Evolutionary conservation across 2,113 vertebrate species (phyloP).

Genomic region (Dasypus novemcinctus): DNA sequence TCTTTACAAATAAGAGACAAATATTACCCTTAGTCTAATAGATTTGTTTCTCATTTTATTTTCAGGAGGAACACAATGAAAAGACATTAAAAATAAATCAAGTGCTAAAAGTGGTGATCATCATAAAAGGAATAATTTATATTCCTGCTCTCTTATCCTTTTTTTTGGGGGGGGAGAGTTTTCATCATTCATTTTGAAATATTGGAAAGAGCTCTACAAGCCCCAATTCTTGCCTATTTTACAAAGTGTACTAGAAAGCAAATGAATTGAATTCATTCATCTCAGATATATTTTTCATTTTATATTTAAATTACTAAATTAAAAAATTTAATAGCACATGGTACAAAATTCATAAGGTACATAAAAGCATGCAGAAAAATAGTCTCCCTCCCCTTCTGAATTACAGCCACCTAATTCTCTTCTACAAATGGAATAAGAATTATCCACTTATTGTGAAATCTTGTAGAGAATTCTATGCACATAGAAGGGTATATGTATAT

Average conservation of each 20-base stretch:
- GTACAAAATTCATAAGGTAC: background rate
- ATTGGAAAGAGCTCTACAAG: background rate
- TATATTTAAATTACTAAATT: slow-evolving; percentile 3
- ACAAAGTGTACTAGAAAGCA: slow-evolving; percentile 8
- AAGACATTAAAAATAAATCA: slow-evolving; percentile 13
- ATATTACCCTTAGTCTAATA: background rate
- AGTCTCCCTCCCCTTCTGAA: background rate
- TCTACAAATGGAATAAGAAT: slow-evolving; percentile 1
- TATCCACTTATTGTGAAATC: slow-evolving; percentile 10
- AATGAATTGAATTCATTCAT: background rate
- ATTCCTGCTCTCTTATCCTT: background rate
- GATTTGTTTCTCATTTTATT: slow-evolving; percentile 10
- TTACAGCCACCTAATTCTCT: background rate
- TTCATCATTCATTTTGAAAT: background rate
- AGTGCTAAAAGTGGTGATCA: background rate
- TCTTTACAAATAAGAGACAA: no score
- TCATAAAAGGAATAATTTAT: slow-evolving; percentile 3
- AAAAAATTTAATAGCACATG: background rate
- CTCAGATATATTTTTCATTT: background rate
- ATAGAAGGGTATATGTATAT: background rate
- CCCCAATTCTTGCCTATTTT: background rate
- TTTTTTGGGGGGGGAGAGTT: background rate
- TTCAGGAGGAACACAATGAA: slow-evolving; percentile 26
- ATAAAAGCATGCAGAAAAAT: slow-evolving; percentile 1
- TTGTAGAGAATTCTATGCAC: background rate